Evolutionary conservation across 2,888 invertebrate species (phyloP).

Genomic region (Pyrrhia umbra): DNA sequence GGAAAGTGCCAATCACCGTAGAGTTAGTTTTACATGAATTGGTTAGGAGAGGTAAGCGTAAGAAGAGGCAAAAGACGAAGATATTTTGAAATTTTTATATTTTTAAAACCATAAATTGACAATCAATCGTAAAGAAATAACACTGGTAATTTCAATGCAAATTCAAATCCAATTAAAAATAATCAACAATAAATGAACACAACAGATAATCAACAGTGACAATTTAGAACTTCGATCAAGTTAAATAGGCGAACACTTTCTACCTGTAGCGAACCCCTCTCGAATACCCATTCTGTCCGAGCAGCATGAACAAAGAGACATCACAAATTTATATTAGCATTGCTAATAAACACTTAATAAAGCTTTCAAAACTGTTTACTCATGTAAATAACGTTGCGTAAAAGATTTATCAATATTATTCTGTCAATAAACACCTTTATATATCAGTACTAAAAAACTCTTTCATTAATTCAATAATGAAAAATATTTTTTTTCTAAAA

Average conservation of each 20-base stretch:
- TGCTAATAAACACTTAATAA: constrained; percentile 77
- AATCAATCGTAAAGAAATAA: constrained; percentile 74
- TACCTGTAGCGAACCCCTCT: constrained; percentile 87
- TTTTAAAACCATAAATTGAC: constrained; percentile 81
- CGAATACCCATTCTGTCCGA: constrained; percentile 86
- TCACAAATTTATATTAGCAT: constrained; percentile 73
- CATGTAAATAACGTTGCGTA: constrained; percentile 77
- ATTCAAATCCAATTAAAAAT: constrained; percentile 77
- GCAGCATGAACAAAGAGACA: constrained; percentile 84
- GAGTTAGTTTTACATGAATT: constrained; percentile 32
- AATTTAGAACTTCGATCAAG: constrained; percentile 67
- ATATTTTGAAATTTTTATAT: constrained; percentile 79
- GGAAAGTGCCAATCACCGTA: constrained; percentile 45
- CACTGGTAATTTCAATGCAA: constrained; percentile 81
- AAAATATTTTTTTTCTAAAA: constrained; percentile 70
- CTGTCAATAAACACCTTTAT: constrained; percentile 80
- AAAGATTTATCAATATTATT: constrained; percentile 82
- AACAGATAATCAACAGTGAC: constrained; percentile 68
- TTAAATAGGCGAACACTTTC: constrained; percentile 69
- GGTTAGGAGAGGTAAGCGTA: constrained; percentile 72
- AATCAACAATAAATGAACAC: constrained; percentile 69
- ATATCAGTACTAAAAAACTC: constrained; percentile 75
- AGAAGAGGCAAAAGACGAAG: constrained; percentile 80
- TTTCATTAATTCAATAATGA: constrained; percentile 70
- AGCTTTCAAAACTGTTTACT: constrained; percentile 77